These are phyloP conservation scores for Pan paniscus DNA, from an alignment of 2,113 vertebrate genomes.

Conservation along the genomic window DNA sequence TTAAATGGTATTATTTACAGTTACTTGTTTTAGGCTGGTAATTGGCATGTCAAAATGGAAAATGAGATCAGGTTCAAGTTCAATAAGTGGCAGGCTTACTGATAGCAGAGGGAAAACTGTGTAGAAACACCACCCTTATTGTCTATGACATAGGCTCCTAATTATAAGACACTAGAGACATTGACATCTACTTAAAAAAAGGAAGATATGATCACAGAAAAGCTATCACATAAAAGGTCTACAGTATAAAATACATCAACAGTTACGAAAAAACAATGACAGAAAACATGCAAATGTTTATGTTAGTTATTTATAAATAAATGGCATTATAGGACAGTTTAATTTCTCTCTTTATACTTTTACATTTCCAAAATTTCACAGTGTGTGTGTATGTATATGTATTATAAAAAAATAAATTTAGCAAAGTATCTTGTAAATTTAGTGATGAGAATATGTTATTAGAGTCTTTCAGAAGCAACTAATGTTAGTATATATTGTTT, in stretches of 20 bases:
- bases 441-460: not conserved
- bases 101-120: not conserved
- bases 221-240: not conserved
- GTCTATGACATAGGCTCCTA: not conserved
- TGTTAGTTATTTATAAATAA: not conserved
- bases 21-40: not conserved
- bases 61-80: not conserved
- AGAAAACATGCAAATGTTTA: not conserved
- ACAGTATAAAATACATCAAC: not conserved
- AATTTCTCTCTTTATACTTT: not conserved
- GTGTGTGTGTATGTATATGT: not conserved
- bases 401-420: not conserved
- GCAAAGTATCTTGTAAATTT: not conserved
- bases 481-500: not conserved
- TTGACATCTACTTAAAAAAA: not conserved
- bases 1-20: not conserved
- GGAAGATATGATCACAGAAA: not conserved
- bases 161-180: not conserved
- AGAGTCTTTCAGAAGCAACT: not conserved
- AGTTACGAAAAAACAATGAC: not conserved
- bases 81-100: not conserved
- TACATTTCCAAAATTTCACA: not conserved
- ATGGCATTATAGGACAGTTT: not conserved
- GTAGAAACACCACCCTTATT: not conserved
- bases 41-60: not conserved